A percentile compares a stretch with the other conserved stretches of the same genome.
Conservation (phyloP, 2,797 vertebrate species). For the Hypotaenidia philippensis region DNA sequence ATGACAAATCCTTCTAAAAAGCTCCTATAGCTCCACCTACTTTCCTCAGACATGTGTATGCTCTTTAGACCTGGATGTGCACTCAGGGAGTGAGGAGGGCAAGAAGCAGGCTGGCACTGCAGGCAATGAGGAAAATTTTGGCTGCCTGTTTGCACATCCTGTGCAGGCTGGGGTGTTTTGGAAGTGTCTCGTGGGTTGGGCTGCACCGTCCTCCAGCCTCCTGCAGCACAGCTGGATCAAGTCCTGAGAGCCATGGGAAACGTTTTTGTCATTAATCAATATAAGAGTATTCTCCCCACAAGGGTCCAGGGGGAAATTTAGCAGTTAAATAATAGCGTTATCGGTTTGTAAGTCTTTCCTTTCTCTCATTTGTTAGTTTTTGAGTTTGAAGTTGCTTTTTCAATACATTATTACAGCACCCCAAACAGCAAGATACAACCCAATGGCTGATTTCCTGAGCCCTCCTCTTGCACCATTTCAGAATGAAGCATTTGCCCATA, state of each 20-base stretch:
- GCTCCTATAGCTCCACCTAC: neutral
- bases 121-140: neutral
- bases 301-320: neutral
- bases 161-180: neutral
- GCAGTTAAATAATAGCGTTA: neutral
- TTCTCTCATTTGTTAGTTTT: neutral
- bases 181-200: neutral
- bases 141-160: fast-evolving
- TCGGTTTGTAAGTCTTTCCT: neutral
- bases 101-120: neutral
- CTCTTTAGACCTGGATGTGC: neutral
- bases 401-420: neutral
- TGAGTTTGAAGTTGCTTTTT: neutral
- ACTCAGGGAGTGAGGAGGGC: neutral
- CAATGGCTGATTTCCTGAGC: neutral
- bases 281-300: neutral
- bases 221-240: neutral
- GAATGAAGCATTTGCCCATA: neutral
- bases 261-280: neutral
- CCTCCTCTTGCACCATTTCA: neutral
- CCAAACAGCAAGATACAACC: neutral
- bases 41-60: neutral
- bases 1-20: neutral
- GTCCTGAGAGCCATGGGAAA: neutral
- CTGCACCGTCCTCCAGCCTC: fast-evolving